These are phyloP conservation scores for Microctonus aethiopoides DNA, from an alignment of 2,888 invertebrate genomes.

Conservation along the genomic window DNA sequence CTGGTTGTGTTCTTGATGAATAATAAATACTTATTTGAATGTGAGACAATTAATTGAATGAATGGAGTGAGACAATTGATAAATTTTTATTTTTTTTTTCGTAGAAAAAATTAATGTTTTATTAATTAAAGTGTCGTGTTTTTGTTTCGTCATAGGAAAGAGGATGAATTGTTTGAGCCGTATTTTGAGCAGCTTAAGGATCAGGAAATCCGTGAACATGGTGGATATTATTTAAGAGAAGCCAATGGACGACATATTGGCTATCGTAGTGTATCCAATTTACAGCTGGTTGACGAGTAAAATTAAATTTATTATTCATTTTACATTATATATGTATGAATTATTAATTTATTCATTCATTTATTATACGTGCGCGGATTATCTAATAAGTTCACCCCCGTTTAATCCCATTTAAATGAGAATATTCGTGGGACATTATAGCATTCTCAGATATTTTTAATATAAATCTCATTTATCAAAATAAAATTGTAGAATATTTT, in stretches of 20 bases:
- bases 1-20: too few relatives aligned
- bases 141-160: background rate
- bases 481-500: too few relatives aligned
- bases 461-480: too few relatives aligned
- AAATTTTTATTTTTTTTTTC: constrained; percentile 22
- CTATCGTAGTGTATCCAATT: background rate
- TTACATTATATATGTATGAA: background rate
- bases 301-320: background rate
- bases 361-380: background rate
- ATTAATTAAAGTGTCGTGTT: too few relatives aligned
- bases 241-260: constrained; percentile 34
- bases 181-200: constrained; percentile 62
- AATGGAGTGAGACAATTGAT: constrained; percentile 4
- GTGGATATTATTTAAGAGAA: constrained; percentile 60
- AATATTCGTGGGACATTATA: too few relatives aligned
- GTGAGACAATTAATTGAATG: too few relatives aligned
- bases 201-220: constrained; percentile 54
- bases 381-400: too few relatives aligned
- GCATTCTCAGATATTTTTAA: too few relatives aligned
- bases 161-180: constrained; percentile 47
- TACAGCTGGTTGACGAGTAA: constrained; percentile 16
- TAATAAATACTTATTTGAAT: too few relatives aligned
- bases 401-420: too few relatives aligned
- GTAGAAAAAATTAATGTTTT: too few relatives aligned
- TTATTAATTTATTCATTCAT: background rate